Evolutionary conservation across 2,113 vertebrate species (phyloP).

Genomic region (Colistium nudipinnis): DNA sequence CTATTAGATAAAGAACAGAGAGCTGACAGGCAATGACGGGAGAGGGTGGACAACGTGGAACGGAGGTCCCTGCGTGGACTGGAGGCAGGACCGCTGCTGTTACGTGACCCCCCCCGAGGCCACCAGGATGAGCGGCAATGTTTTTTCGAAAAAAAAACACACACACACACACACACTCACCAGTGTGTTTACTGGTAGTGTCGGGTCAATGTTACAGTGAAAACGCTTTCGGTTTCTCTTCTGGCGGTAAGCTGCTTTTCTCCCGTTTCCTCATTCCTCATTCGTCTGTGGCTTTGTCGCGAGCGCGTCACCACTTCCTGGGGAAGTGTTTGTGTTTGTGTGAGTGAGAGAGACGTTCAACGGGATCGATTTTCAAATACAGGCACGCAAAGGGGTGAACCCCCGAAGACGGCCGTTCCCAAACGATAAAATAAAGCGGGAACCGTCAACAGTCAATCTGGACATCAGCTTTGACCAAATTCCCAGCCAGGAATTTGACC

Average conservation of each 20-base stretch:
- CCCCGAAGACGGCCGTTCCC: too few species aligned
- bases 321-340: too few species aligned
- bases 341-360: too few species aligned
- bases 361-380: too few species aligned
- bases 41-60: neutral
- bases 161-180: neutral
- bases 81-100: neutral
- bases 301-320: too few species aligned
- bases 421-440: too few species aligned
- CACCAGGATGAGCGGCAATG: neutral
- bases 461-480: slow-evolving; percentile 16
- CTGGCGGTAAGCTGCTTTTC: slow-evolving; percentile 11
- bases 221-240: slow-evolving; percentile 46
- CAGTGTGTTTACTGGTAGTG: slow-evolving; percentile 23
- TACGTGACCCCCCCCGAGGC: neutral
- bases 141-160: slow-evolving; percentile 16
- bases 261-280: slow-evolving; percentile 53
- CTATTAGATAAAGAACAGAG: slow-evolving; percentile 7
- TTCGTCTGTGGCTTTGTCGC: neutral
- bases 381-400: too few species aligned
- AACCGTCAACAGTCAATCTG: slow-evolving; percentile 15
- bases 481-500: slow-evolving; percentile 33
- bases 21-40: slow-evolving; percentile 8
- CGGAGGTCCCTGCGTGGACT: neutral
- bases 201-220: neutral